Percentiles rank a stretch among this genome's conserved stretches.
Conservation (phyloP, 1,140 invertebrate genomes). For the Gonatopus flavifemur region DNA sequence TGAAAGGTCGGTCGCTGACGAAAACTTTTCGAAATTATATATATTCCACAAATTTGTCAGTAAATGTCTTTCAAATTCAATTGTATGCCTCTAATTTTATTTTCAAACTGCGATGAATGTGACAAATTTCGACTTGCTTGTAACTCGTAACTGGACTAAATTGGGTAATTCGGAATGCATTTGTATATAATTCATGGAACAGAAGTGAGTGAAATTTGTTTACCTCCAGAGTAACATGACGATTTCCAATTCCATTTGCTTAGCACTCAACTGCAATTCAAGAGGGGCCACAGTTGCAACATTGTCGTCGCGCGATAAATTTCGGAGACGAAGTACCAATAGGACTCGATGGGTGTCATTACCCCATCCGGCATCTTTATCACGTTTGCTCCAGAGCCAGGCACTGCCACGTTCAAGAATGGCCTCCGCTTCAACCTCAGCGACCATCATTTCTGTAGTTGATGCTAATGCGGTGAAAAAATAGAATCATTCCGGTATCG, state of each 20-base stretch:
- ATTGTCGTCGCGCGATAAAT: constrained; percentile 51
- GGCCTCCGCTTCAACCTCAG: constrained; percentile 33
- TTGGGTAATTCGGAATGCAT: too few relatives aligned
- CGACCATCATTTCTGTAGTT: constrained; percentile 15
- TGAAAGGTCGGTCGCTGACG: too few relatives aligned
- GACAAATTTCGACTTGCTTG: too few relatives aligned
- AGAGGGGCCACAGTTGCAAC: constrained; percentile 59
- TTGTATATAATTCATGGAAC: too few relatives aligned
- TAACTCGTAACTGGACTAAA: too few relatives aligned
- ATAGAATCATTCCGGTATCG: too few relatives aligned
- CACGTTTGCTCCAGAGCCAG: constrained; percentile 69
- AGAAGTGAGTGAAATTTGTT: too few relatives aligned
- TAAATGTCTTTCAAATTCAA: too few relatives aligned
- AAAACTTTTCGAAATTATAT: too few relatives aligned
- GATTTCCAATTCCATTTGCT: constrained; percentile 82
- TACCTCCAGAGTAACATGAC: constrained; percentile 77
- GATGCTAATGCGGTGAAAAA: constrained; percentile 1
- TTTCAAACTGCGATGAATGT: too few relatives aligned
- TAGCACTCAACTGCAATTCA: constrained; percentile 75
- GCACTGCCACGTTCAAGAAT: constrained; percentile 64
- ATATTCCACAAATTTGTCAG: too few relatives aligned
- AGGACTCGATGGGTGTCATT: constrained; percentile 75
- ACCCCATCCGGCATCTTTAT: constrained; percentile 74
- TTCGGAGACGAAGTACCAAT: constrained; percentile 60
- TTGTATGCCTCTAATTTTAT: too few relatives aligned